phyloP scores from a whole-genome alignment of 30 jellyfish, hydroid and myxozoan species.

The Sanderia malayensis region DNA sequence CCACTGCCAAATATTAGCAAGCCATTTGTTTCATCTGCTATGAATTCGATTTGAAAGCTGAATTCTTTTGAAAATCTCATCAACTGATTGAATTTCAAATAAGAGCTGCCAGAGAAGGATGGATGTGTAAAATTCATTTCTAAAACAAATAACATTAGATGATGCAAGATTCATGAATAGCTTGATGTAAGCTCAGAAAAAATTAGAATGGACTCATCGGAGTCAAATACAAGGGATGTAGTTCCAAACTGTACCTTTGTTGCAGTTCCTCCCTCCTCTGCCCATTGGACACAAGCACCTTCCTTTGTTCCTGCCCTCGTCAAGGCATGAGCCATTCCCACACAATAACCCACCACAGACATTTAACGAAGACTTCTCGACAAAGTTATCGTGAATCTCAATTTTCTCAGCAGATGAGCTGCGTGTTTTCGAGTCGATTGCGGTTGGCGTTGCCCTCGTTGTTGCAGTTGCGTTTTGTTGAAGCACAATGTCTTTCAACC shows the following conservation, averaged over 20 bases:
- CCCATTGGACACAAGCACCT: constrained; percentile 54
- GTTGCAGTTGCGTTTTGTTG: neutral
- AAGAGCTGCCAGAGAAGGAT: constrained; percentile 41
- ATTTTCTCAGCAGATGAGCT: neutral
- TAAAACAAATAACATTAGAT: constrained; percentile 8
- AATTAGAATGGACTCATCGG: neutral
- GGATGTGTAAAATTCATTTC: constrained; percentile 51
- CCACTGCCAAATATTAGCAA: constrained; percentile 26
- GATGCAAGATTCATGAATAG: neutral
- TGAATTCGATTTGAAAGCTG: constrained; percentile 37
- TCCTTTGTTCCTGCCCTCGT: constrained; percentile 22
- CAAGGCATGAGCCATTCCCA: constrained; percentile 20
- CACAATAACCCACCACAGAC: constrained; percentile 21
- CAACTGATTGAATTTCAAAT: constrained; percentile 14
- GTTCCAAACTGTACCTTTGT: constrained; percentile 55
- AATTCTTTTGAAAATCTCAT: constrained; percentile 1
- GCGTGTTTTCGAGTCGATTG: neutral
- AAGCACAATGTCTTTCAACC: neutral
- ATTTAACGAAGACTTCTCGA: neutral
- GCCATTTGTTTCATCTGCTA: constrained; percentile 35
- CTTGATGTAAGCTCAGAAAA: too few species aligned
- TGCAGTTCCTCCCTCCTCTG: constrained; percentile 48
- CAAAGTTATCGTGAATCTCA: constrained; percentile 5
- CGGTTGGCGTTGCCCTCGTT: neutral
- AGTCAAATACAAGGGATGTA: neutral